Conservation (phyloP, 2,797 vertebrate genomes). For the Platalea minor region DNA sequence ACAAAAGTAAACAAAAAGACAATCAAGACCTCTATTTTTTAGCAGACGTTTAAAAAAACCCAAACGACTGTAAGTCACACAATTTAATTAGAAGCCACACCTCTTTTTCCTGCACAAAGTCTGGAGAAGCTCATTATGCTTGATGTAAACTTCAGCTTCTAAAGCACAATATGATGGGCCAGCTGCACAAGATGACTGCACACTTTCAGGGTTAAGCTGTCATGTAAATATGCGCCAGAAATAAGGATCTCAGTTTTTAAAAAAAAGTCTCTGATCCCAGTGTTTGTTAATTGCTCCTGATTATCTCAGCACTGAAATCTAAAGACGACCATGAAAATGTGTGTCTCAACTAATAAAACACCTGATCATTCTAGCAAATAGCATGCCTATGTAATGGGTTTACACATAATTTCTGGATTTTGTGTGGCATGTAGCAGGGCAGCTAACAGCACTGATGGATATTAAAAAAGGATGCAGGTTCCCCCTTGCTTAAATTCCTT, state of each 20-base stretch:
- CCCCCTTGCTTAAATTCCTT: neutral
- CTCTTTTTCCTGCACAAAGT: neutral
- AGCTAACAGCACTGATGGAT: neutral
- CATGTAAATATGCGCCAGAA: neutral
- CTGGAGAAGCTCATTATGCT: neutral
- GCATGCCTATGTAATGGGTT: neutral
- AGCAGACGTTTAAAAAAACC: neutral
- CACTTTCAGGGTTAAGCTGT: neutral
- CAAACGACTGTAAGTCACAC: neutral
- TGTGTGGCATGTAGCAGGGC: accelerated
- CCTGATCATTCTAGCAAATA: neutral
- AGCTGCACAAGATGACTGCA: neutral
- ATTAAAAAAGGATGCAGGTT: neutral
- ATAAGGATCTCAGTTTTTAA: neutral
- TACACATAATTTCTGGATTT: neutral
- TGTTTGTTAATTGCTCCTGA: neutral
- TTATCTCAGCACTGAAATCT: neutral
- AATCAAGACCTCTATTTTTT: neutral
- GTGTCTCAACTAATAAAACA: neutral
- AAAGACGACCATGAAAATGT: neutral
- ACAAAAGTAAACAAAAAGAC: neutral
- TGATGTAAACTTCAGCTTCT: neutral
- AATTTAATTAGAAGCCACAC: neutral
- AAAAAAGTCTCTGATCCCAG: neutral
- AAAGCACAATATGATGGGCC: neutral